Evolutionary conservation across 2,113 vertebrate genomes (phyloP).

Genomic region (Odontophorus gujanensis): DNA sequence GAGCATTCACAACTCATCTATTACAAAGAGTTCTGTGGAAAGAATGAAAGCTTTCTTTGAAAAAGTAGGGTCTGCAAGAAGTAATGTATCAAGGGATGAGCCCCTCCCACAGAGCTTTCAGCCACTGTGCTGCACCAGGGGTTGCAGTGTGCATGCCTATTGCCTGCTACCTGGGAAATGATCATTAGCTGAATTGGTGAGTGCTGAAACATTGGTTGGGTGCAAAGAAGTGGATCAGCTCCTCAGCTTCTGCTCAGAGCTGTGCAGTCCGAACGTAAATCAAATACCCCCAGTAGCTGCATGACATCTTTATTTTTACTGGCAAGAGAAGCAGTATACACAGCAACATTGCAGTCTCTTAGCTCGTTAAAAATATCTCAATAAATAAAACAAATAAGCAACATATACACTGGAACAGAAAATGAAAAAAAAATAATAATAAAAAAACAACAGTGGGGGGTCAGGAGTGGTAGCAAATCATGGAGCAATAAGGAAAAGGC

Average conservation of each 20-base stretch:
- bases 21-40: background rate
- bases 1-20: too few species aligned
- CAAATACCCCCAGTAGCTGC: background rate
- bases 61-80: background rate
- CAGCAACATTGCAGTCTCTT: slow-evolving; percentile 68
- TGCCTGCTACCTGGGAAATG: background rate
- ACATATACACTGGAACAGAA: slow-evolving; percentile 87
- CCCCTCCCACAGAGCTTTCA: background rate
- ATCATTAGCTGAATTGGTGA: background rate
- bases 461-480: slow-evolving; percentile 6
- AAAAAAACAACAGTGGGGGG: background rate
- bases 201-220: background rate
- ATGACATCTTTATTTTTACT: slow-evolving; percentile 73
- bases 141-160: background rate
- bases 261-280: background rate
- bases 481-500: slow-evolving; percentile 6
- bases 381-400: slow-evolving; percentile 93
- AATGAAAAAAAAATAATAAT: slow-evolving; percentile 6
- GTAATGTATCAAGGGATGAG: rapidly evolving
- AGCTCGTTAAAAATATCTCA: slow-evolving; percentile 88
- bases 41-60: background rate
- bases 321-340: slow-evolving; percentile 70
- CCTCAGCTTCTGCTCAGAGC: background rate
- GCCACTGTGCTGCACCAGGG: background rate
- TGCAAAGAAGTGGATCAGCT: background rate